These are phyloP conservation scores for Amia ocellicauda DNA, from an alignment of 2,113 vertebrate genomes.

Conservation along the genomic window DNA sequence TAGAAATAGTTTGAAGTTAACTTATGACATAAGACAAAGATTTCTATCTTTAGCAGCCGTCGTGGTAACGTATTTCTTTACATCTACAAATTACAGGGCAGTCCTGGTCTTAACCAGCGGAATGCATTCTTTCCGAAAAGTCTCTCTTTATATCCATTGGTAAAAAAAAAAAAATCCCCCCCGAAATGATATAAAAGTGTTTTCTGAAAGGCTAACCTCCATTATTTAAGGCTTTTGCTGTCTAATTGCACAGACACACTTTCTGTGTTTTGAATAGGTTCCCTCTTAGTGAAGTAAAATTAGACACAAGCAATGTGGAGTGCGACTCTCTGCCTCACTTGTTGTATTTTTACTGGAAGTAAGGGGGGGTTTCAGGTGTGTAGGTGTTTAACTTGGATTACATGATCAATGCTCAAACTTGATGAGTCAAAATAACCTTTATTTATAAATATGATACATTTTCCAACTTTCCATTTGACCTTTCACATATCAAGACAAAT, in stretches of 20 bases:
- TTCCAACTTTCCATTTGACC: too few relatives aligned
- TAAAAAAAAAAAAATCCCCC: too few relatives aligned
- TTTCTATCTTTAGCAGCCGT: constrained; percentile 65
- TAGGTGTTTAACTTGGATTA: too few relatives aligned
- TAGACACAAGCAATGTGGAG: background rate
- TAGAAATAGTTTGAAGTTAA: constrained; percentile 62
- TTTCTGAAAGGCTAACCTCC: constrained; percentile 62
- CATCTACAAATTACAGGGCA: constrained; percentile 72
- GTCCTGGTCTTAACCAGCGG: constrained; percentile 64
- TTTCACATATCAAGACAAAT: too few relatives aligned
- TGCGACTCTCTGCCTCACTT: background rate
- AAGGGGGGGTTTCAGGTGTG: background rate
- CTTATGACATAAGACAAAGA: constrained; percentile 68
- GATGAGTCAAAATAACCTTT: too few relatives aligned
- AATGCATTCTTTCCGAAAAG: constrained; percentile 71
- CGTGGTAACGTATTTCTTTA: constrained; percentile 66
- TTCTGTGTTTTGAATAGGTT: constrained; percentile 18
- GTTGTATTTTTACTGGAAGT: background rate
- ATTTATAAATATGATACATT: too few relatives aligned
- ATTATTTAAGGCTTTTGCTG: constrained; percentile 64
- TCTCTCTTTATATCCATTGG: constrained; percentile 65
- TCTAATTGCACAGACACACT: constrained; percentile 61
- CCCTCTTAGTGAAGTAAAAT: background rate
- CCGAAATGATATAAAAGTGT: too few relatives aligned
- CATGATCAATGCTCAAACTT: too few relatives aligned